These are phyloP conservation scores for Cephalophus harveyi DNA, from an alignment of 2,113 vertebrate species.

Conservation along the genomic window DNA sequence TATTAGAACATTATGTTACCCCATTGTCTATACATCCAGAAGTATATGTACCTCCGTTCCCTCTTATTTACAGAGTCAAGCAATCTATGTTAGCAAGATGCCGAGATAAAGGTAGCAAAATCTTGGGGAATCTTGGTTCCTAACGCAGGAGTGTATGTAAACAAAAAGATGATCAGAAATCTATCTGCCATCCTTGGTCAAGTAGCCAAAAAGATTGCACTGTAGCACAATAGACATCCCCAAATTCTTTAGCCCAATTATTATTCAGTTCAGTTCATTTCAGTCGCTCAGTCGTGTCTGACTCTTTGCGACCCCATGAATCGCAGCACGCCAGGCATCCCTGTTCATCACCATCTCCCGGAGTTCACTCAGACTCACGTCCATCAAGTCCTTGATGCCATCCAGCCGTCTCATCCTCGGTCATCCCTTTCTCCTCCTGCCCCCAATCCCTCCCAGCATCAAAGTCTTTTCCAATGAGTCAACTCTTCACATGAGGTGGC, in stretches of 20 bases:
- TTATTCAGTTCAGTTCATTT: no score
- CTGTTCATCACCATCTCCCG: no score
- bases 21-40: not conserved
- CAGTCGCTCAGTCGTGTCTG: no score
- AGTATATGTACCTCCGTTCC: not conserved
- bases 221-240: not conserved
- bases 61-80: not conserved
- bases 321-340: no score
- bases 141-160: not conserved
- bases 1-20: not conserved
- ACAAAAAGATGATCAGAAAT: not conserved
- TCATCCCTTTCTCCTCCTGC: no score
- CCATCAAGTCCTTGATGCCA: no score
- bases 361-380: no score
- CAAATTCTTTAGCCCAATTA: not conserved
- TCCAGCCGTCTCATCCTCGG: no score
- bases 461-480: no score
- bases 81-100: not conserved
- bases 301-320: no score
- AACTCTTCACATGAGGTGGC: no score
- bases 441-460: no score
- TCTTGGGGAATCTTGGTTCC: not conserved
- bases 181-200: not conserved
- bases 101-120: not conserved
- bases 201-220: not conserved